Conservation (phyloP, 1,140 invertebrate genomes). For the Macrocentrus cingulum region DNA sequence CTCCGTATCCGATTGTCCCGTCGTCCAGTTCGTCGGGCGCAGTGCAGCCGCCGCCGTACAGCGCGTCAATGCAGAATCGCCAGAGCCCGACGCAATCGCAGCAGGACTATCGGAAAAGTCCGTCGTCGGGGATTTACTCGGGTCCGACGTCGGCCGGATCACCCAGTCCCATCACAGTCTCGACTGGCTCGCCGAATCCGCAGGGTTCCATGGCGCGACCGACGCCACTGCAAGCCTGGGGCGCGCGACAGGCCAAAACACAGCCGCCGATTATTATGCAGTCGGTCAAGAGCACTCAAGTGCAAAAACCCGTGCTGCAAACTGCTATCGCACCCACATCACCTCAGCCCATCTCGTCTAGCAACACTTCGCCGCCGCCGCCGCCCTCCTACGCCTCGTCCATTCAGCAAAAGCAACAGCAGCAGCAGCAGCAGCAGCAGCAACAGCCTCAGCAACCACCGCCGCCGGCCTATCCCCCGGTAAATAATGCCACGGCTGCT, state of each 20-base stretch:
- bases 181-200: constrained; percentile 62
- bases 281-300: constrained; percentile 91
- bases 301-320: constrained; percentile 90
- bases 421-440: constrained; percentile 55
- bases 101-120: constrained; percentile 75
- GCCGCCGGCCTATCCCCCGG: constrained; percentile 50
- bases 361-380: constrained; percentile 64
- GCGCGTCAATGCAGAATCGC: constrained; percentile 80
- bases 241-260: constrained; percentile 78
- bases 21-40: constrained; percentile 62
- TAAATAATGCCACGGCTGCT: constrained; percentile 37
- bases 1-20: constrained; percentile 72
- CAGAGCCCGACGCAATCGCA: constrained; percentile 81
- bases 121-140: constrained; percentile 79
- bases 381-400: constrained; percentile 80
- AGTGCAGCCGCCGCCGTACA: constrained; percentile 80
- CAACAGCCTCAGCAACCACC: constrained; percentile 48
- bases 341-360: constrained; percentile 63
- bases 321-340: constrained; percentile 88
- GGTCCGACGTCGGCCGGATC: constrained; percentile 76
- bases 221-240: constrained; percentile 74
- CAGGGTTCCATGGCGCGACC: constrained; percentile 69
- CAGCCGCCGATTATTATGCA: constrained; percentile 95
- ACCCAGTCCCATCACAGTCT: constrained; percentile 79
- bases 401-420: constrained; percentile 71